A percentile compares a stretch with the other conserved stretches of the same genome.
Evolutionary conservation across 2,113 vertebrate genomes (phyloP).

Genomic region (Vanacampus margaritifer): DNA sequence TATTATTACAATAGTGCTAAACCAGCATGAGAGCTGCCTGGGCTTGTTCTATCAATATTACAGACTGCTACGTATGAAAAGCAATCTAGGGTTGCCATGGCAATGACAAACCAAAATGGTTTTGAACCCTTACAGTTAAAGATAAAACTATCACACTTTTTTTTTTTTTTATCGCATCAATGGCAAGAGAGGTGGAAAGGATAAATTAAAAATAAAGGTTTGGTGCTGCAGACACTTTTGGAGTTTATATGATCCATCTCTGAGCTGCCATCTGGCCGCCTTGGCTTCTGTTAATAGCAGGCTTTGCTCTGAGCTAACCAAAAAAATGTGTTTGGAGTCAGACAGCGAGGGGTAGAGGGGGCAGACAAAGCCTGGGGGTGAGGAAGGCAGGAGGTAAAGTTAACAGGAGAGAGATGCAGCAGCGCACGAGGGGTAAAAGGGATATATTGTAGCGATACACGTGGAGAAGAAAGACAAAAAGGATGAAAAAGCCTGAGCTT

Average conservation of each 20-base stretch:
- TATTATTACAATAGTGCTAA: background rate
- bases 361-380: background rate
- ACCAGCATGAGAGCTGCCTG: background rate
- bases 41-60: background rate
- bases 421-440: constrained; percentile 22
- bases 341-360: background rate
- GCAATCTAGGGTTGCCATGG: background rate
- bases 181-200: background rate
- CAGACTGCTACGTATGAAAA: background rate
- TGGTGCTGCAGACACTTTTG: constrained; percentile 17
- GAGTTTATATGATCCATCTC: constrained; percentile 50
- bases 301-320: constrained; percentile 44
- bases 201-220: background rate
- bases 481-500: constrained; percentile 25
- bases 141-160: background rate
- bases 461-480: constrained; percentile 14
- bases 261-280: constrained; percentile 54
- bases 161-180: background rate
- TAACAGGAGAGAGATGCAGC: constrained; percentile 4
- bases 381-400: constrained; percentile 1
- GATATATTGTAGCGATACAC: background rate
- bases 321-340: constrained; percentile 35
- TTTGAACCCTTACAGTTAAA: background rate
- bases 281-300: constrained; percentile 49
- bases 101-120: background rate